A percentile compares a stretch with the other conserved stretches of the same genome.
phyloP scores from a whole-genome alignment of 1,140 invertebrate species.

The Papilio xuthus region DNA sequence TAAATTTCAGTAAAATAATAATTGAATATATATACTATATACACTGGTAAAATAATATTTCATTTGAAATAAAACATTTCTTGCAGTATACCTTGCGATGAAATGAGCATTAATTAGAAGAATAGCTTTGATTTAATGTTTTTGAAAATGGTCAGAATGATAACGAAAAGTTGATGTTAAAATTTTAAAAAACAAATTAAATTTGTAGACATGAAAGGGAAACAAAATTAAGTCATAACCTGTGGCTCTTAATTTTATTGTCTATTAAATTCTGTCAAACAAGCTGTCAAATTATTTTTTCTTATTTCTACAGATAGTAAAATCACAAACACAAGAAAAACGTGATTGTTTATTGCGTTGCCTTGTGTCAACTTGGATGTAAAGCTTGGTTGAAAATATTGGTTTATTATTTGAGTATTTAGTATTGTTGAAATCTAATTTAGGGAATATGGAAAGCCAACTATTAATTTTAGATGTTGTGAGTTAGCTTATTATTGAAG shows the following conservation, averaged over 20 bases:
- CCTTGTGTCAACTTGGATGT: constrained; percentile 8
- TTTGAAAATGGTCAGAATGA: background rate
- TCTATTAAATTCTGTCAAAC: constrained; percentile 1
- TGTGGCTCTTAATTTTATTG: background rate
- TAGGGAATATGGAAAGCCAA: background rate
- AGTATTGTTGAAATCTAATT: background rate
- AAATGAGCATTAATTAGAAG: background rate
- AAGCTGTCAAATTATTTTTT: background rate
- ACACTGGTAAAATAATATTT: background rate
- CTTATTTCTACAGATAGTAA: background rate
- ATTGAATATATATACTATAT: background rate
- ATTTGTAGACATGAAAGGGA: background rate
- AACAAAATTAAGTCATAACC: background rate
- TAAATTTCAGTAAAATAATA: background rate
- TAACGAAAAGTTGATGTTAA: background rate
- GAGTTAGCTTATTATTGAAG: background rate
- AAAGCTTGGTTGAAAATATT: background rate
- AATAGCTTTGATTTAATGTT: background rate
- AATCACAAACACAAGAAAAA: constrained; percentile 13
- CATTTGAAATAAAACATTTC: background rate
- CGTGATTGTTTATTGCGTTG: background rate
- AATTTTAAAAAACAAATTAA: background rate
- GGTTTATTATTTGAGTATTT: background rate
- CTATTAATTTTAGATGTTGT: background rate
- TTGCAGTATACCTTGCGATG: background rate